Evolutionary conservation across 2,113 vertebrate genomes (phyloP).

Genomic region (Urocitellus parryii): DNA sequence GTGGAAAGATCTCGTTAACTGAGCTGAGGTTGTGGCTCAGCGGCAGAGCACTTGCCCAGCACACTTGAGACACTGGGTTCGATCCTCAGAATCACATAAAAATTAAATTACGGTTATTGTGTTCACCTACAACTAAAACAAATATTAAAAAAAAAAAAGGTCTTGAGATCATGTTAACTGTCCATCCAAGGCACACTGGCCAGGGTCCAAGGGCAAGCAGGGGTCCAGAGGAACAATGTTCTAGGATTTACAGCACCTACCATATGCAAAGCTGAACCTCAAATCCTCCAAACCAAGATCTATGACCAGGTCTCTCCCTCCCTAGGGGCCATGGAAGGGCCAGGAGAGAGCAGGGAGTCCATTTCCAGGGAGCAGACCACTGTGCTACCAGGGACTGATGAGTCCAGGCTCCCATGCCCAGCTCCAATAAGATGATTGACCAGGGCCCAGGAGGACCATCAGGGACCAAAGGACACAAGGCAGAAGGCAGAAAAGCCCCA

Average conservation of each 20-base stretch:
- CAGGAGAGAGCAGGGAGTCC: neutral
- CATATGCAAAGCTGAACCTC: neutral
- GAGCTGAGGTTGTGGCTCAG: no score
- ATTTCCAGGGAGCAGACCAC: neutral
- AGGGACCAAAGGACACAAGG: neutral
- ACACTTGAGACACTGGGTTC: no score
- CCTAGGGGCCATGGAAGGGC: neutral
- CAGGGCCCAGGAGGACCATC: neutral
- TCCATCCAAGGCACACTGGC: neutral
- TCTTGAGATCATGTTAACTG: neutral
- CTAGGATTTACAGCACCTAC: neutral
- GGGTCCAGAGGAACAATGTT: neutral
- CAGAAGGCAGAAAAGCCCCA: neutral
- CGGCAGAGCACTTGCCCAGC: no score
- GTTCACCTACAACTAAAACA: no score
- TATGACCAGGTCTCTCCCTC: neutral
- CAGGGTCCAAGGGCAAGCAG: neutral
- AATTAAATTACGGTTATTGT: no score
- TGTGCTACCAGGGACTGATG: rapidly evolving
- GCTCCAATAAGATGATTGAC: neutral
- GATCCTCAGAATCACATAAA: no score
- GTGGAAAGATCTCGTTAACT: neutral
- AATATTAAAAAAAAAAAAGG: no score
- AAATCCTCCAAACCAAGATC: neutral
- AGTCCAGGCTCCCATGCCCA: neutral